A percentile compares a stretch with the other conserved stretches of the same genome.
These are phyloP conservation scores for Schlechtendalia chinensis DNA, from an alignment of 1,140 invertebrate genomes.

Conservation along the genomic window DNA sequence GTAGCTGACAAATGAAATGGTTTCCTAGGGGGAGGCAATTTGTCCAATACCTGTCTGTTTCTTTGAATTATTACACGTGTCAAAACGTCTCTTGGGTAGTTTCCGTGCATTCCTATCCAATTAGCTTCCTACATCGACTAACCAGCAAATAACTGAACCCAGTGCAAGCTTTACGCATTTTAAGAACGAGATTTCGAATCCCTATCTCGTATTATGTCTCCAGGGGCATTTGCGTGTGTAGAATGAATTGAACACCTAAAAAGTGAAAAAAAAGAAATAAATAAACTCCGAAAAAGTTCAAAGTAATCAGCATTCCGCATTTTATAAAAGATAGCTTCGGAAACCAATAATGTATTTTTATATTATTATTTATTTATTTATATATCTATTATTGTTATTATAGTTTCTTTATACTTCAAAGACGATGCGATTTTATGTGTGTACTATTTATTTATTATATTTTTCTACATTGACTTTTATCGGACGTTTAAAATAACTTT, in stretches of 20 bases:
- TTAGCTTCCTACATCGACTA: slow-evolving; percentile 29
- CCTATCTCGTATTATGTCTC: slow-evolving; percentile 16
- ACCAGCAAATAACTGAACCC: background rate
- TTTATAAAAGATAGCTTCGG: background rate
- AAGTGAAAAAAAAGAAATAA: background rate
- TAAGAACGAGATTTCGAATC: slow-evolving; percentile 16
- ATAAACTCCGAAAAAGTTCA: background rate
- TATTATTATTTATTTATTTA: background rate
- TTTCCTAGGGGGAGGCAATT: slow-evolving; percentile 14
- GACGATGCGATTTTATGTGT: background rate
- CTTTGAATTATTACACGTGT: slow-evolving; percentile 32
- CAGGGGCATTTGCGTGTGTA: background rate
- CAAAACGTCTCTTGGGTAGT: slow-evolving; percentile 43
- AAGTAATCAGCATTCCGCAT: background rate
- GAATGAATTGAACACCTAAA: background rate
- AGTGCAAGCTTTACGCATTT: background rate
- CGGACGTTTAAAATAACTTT: too few species aligned
- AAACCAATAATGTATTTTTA: background rate
- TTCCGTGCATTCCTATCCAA: slow-evolving; percentile 37
- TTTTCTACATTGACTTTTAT: too few species aligned
- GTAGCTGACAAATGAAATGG: slow-evolving; percentile 36
- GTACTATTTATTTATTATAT: background rate
- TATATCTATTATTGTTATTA: background rate
- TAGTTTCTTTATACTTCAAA: background rate
- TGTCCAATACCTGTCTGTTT: slow-evolving; percentile 37